Conservation (phyloP, 2,888 invertebrate species). For the Crepidodera aurea region DNA sequence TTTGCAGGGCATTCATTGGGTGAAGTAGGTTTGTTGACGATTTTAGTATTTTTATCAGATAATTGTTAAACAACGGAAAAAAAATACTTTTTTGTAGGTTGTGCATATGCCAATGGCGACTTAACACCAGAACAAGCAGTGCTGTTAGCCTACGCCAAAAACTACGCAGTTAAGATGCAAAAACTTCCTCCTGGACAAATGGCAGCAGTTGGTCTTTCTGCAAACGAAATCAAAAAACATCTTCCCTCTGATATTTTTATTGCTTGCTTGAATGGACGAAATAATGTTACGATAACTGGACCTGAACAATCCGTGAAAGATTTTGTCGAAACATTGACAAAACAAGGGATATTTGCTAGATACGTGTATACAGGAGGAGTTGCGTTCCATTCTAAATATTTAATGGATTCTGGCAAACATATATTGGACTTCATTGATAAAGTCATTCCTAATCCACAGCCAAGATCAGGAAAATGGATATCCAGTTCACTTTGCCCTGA, state of each 20-base stretch:
- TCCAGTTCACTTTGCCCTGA: conserved; percentile 71
- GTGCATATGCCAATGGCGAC: conserved; percentile 71
- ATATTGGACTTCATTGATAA: conserved; percentile 70
- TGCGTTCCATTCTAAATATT: conserved; percentile 84
- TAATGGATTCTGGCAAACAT: conserved; percentile 68
- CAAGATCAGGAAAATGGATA: conserved; percentile 80
- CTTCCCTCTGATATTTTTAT: conserved; percentile 81
- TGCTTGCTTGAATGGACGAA: conserved; percentile 87
- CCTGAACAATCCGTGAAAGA: conserved; percentile 73
- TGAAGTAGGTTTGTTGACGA: conserved; percentile 68
- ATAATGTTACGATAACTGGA: conserved; percentile 89
- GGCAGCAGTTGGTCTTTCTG: conserved; percentile 73
- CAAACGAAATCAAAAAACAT: conserved; percentile 59
- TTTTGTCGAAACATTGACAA: conserved; percentile 72
- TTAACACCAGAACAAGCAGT: conserved; percentile 69
- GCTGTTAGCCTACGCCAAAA: conserved; percentile 68
- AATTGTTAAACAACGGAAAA: too few relatives aligned
- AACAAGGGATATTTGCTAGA: conserved; percentile 76
- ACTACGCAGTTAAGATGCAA: conserved; percentile 59
- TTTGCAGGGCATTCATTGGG: conserved; percentile 93
- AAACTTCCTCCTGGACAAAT: conserved; percentile 36
- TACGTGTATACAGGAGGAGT: conserved; percentile 83
- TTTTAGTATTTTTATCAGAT: not conserved
- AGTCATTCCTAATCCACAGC: conserved; percentile 72
- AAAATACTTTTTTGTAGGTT: conserved; percentile 52